Conservation (phyloP, 2,888 invertebrate species). For the Rotaria magnacalcarata region DNA sequence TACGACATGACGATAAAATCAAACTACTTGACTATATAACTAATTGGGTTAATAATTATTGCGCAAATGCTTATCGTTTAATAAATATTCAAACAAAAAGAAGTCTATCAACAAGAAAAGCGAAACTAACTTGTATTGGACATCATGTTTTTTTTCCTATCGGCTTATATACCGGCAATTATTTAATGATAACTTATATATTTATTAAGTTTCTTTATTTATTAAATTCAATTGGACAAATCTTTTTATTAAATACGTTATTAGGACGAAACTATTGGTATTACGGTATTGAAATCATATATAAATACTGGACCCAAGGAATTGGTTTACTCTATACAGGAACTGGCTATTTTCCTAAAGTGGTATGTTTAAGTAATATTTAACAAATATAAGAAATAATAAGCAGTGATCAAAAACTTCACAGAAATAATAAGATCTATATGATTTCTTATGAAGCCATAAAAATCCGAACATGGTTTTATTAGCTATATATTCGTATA, state of each 20-base stretch:
- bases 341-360: slow-evolving; percentile 27
- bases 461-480: too few species aligned
- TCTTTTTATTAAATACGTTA: slow-evolving; percentile 42
- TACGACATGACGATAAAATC: slow-evolving; percentile 34
- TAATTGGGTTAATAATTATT: slow-evolving; percentile 40
- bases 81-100: background rate
- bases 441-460: too few species aligned
- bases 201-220: slow-evolving; percentile 45
- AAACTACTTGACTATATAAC: slow-evolving; percentile 45
- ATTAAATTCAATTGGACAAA: slow-evolving; percentile 45
- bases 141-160: slow-evolving; percentile 30
- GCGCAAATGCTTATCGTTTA: slow-evolving; percentile 36
- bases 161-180: slow-evolving; percentile 44
- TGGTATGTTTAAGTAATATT: background rate
- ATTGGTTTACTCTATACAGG: background rate
- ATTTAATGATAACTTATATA: slow-evolving; percentile 42
- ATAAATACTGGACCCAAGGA: background rate
- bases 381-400: too few species aligned
- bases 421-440: too few species aligned
- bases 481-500: too few species aligned
- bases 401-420: too few species aligned
- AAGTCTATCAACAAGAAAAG: background rate
- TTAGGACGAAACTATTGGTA: slow-evolving; percentile 42
- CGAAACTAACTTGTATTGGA: background rate
- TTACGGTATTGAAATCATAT: slow-evolving; percentile 4